These are phyloP conservation scores for Arnoldichthys spilopterus DNA, from an alignment of 2,797 vertebrate genomes.

Conservation along the genomic window DNA sequence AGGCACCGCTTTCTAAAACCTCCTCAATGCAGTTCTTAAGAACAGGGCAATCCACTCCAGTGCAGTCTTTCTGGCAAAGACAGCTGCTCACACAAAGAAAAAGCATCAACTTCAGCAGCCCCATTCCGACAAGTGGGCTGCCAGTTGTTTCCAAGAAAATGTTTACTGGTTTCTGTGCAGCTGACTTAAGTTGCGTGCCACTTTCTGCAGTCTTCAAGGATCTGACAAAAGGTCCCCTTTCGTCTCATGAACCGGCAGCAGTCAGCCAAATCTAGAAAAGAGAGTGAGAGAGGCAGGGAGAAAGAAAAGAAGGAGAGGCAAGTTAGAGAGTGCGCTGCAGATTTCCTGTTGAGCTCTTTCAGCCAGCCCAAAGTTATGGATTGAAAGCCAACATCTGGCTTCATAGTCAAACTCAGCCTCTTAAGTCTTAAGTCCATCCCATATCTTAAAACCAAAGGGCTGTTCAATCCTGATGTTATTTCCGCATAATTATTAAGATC, in stretches of 20 bases:
- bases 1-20: conserved; percentile 80
- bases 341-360: conserved; percentile 69
- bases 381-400: conserved; percentile 67
- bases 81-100: conserved; percentile 58
- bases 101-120: conserved; percentile 59
- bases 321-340: conserved; percentile 69
- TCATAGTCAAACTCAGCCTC: conserved; percentile 60
- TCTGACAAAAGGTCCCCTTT: conserved; percentile 41
- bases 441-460: conserved; percentile 58
- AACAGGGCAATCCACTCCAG: conserved; percentile 79
- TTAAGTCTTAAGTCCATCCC: conserved; percentile 52
- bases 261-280: conserved; percentile 60
- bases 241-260: conserved; percentile 32
- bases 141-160: conserved; percentile 41
- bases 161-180: conserved; percentile 34
- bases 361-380: conserved; percentile 63
- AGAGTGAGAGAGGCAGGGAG: conserved; percentile 61
- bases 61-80: conserved; percentile 83
- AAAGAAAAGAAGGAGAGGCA: conserved; percentile 61
- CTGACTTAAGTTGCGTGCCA: conserved; percentile 30
- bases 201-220: conserved; percentile 52
- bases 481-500: conserved; percentile 29
- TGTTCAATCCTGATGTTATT: conserved; percentile 54
- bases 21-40: conserved; percentile 89
- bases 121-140: conserved; percentile 46